Percentiles rank a stretch among this genome's conserved stretches.
Conservation (phyloP, 2,113 vertebrate genomes). For the Collichthys lucidus region DNA sequence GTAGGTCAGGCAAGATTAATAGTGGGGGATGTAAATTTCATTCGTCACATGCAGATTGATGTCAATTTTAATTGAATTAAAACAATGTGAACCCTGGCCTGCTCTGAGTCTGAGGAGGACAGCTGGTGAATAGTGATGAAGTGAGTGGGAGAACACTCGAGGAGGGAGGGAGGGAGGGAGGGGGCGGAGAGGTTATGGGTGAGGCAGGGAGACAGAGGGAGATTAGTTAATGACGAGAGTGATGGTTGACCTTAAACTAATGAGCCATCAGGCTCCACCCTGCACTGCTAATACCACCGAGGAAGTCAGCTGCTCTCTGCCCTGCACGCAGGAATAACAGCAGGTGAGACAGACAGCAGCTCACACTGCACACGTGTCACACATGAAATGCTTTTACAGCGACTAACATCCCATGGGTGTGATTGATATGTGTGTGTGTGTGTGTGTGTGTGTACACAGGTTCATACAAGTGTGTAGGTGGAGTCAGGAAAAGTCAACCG, state of each 20-base stretch:
- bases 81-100: slow-evolving; percentile 78
- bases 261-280: slow-evolving; percentile 51
- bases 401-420: slow-evolving; percentile 19
- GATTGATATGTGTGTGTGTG: slow-evolving; percentile 42
- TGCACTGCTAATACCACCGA: slow-evolving; percentile 18
- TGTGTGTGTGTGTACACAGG: slow-evolving; percentile 12
- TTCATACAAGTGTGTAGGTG: slow-evolving; percentile 37
- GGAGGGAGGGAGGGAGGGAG: neutral
- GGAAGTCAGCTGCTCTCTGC: slow-evolving; percentile 17
- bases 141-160: slow-evolving; percentile 52
- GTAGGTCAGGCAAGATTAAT: slow-evolving; percentile 78
- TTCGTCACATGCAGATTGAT: slow-evolving; percentile 82
- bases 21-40: slow-evolving; percentile 80
- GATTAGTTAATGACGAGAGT: slow-evolving; percentile 66
- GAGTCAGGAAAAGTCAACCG: slow-evolving; percentile 59
- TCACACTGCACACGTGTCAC: slow-evolving; percentile 15
- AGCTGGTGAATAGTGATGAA: slow-evolving; percentile 80
- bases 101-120: slow-evolving; percentile 75
- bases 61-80: slow-evolving; percentile 84
- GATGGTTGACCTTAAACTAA: slow-evolving; percentile 75
- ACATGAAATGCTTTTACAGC: slow-evolving; percentile 7
- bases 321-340: neutral
- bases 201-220: slow-evolving; percentile 29
- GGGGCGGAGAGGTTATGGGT: slow-evolving; percentile 18
- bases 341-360: slow-evolving; percentile 10